A percentile compares a stretch with the other conserved stretches of the same genome.
These are phyloP conservation scores for Rhopalosiphum maidis DNA, from an alignment of 1,140 invertebrate species.

Conservation along the genomic window DNA sequence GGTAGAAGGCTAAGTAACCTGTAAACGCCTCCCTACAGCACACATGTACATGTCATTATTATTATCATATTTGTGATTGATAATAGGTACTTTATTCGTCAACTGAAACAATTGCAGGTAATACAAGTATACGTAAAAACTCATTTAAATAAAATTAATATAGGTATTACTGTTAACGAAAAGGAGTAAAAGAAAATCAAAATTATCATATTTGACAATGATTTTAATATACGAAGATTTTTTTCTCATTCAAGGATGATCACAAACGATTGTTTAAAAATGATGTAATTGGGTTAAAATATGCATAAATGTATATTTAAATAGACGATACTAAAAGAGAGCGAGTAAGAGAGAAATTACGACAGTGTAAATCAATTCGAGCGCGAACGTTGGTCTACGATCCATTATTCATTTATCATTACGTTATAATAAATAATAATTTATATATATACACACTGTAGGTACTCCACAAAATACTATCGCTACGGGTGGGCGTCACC, in stretches of 20 bases:
- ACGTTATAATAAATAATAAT: neutral
- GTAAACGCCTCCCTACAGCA: neutral
- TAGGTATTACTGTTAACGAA: neutral
- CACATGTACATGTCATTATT: neutral
- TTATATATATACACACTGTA: neutral
- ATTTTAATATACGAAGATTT: neutral
- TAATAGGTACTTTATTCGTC: neutral
- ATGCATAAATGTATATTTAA: neutral
- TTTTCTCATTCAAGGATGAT: neutral
- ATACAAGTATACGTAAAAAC: neutral
- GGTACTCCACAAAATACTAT: neutral
- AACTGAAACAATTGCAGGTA: neutral
- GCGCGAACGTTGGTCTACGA: neutral
- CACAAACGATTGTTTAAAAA: neutral
- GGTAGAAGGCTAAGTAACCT: neutral
- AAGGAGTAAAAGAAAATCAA: neutral
- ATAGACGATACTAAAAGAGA: neutral
- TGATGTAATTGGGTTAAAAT: neutral
- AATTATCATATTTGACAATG: neutral
- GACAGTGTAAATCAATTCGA: neutral
- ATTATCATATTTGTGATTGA: neutral
- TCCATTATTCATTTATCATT: neutral
- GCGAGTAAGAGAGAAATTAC: neutral
- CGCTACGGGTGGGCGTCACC: neutral
- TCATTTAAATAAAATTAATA: neutral